Percentiles rank a stretch among this genome's conserved stretches.
These are phyloP conservation scores for Monopis laevigella DNA, from an alignment of 2,888 invertebrate genomes.

Conservation along the genomic window DNA sequence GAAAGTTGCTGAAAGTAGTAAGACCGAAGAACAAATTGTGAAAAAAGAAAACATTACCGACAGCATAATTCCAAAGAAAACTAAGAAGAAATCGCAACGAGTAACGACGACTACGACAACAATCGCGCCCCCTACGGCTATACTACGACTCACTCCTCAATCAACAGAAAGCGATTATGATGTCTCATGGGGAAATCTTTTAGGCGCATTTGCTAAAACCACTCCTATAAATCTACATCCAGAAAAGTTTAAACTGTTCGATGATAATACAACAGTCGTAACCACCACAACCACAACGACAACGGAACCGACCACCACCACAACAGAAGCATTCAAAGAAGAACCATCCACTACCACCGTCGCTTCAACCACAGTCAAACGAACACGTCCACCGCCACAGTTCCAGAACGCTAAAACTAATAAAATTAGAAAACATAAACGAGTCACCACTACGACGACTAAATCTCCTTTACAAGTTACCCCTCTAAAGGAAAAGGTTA, in stretches of 20 bases:
- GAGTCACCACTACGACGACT: constrained; percentile 33
- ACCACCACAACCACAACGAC: constrained; percentile 25
- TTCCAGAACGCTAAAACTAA: constrained; percentile 27
- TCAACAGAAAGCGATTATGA: constrained; percentile 3
- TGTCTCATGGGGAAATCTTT: constrained; percentile 38
- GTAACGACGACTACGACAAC: constrained; percentile 27
- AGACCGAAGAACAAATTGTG: constrained; percentile 26
- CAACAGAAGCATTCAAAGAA: constrained; percentile 3
- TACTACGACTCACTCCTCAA: neutral
- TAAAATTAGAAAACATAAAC: constrained; percentile 44
- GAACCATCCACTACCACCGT: constrained; percentile 22
- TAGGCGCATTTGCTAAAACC: constrained; percentile 48
- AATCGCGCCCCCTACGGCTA: constrained; percentile 4
- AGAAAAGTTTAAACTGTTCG: constrained; percentile 24
- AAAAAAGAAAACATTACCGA: constrained; percentile 29
- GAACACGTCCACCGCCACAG: constrained; percentile 49
- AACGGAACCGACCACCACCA: constrained; percentile 20
- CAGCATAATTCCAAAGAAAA: constrained; percentile 35
- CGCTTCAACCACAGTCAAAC: constrained; percentile 30
- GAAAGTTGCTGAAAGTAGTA: constrained; percentile 23
- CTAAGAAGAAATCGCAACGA: constrained; percentile 32
- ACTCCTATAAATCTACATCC: constrained; percentile 45
- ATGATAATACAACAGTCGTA: constrained; percentile 20
- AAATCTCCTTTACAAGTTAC: constrained; percentile 23
- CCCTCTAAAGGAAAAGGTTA: constrained; percentile 26